These are phyloP conservation scores for Cryptosula pallasiana DNA, from an alignment of 2,888 invertebrate genomes.

Conservation along the genomic window DNA sequence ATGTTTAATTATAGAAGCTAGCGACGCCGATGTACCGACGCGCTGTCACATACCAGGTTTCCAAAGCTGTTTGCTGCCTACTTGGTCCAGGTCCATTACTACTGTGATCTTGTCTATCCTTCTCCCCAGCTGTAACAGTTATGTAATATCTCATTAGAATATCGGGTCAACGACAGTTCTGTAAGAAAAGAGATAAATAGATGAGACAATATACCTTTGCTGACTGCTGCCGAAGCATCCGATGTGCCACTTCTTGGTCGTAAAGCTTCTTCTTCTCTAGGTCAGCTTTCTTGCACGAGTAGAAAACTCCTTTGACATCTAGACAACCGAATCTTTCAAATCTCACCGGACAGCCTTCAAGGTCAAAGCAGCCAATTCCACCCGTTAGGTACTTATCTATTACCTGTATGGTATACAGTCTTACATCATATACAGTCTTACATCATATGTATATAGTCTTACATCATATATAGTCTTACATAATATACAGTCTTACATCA, in stretches of 20 bases:
- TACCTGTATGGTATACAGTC: constrained; percentile 34
- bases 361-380: constrained; percentile 47
- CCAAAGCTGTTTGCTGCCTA: constrained; percentile 63
- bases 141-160: neutral
- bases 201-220: constrained; percentile 29
- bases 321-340: constrained; percentile 48
- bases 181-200: neutral
- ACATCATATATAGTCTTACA: neutral
- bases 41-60: constrained; percentile 70
- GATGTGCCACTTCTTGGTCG: constrained; percentile 25
- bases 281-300: constrained; percentile 43
- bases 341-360: constrained; percentile 46
- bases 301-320: constrained; percentile 52
- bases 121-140: constrained; percentile 44
- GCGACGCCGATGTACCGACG: no score
- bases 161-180: neutral
- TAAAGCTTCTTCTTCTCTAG: constrained; percentile 46
- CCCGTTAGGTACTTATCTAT: constrained; percentile 47
- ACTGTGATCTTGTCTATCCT: constrained; percentile 49
- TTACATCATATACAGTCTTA: neutral
- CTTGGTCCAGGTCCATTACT: constrained; percentile 54
- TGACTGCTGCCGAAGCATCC: constrained; percentile 28
- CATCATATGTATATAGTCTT: constrained; percentile 38
- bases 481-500: neutral
- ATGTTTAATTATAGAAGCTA: no score